Conservation (phyloP, 2,113 vertebrate species). For the Tinamus guttatus region DNA sequence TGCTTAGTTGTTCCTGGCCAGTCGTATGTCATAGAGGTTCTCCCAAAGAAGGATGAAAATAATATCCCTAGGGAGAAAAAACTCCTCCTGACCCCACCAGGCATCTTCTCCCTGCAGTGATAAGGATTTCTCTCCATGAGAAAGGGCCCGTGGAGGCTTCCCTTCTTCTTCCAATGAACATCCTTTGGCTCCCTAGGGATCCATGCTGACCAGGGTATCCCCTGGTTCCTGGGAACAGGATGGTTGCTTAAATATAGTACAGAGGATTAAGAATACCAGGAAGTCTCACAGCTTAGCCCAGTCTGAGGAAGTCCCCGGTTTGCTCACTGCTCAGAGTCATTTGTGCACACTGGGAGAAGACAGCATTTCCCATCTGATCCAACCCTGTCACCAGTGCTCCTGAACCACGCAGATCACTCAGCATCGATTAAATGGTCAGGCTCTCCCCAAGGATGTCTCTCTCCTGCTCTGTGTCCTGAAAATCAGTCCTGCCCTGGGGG, state of each 20-base stretch:
- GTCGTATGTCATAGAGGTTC: neutral
- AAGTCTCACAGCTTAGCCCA: neutral
- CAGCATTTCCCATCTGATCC: neutral
- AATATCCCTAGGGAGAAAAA: neutral
- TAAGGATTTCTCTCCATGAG: neutral
- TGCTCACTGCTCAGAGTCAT: neutral
- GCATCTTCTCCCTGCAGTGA: neutral
- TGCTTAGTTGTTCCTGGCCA: neutral
- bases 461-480: neutral
- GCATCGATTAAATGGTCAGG: neutral
- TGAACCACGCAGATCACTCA: neutral
- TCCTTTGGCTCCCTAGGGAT: neutral
- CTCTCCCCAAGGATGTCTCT: accelerated
- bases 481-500: neutral
- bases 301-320: neutral
- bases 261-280: neutral
- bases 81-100: neutral
- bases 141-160: neutral
- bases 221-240: neutral
- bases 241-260: neutral
- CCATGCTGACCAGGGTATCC: neutral
- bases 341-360: neutral
- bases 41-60: neutral
- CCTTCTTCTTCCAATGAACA: neutral
- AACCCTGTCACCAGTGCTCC: neutral